Percentiles rank a stretch among this genome's conserved stretches.
phyloP scores from a whole-genome alignment of 2,888 invertebrate genomes.

The Petrolisthes manimaculis region DNA sequence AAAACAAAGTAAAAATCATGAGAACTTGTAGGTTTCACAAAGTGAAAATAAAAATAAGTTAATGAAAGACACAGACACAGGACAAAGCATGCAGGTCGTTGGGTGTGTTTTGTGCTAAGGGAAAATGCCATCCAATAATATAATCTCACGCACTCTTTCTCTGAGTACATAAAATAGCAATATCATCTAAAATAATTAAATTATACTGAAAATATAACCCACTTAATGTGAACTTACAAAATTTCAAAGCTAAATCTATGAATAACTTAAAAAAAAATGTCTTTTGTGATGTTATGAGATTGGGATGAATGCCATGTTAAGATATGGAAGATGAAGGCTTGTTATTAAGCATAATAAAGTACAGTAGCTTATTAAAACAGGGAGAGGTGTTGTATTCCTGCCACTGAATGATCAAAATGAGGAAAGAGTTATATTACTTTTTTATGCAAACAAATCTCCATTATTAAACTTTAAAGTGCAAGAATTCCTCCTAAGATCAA shows the following conservation, averaged over 20 bases:
- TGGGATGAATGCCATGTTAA: neutral
- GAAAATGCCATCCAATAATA: conserved; percentile 15
- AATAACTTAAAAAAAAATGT: neutral
- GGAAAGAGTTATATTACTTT: no score
- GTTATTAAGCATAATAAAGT: neutral
- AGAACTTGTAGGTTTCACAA: conserved; percentile 45
- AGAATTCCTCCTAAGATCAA: no score
- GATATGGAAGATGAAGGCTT: neutral
- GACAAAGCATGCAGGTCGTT: conserved; percentile 38
- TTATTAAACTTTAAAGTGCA: no score
- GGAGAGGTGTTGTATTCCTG: no score
- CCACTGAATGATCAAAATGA: no score
- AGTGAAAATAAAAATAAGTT: conserved; percentile 14
- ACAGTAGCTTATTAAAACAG: no score
- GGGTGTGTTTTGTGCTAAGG: neutral
- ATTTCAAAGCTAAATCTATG: neutral
- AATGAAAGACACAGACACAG: conserved; percentile 29
- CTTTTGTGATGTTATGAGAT: neutral
- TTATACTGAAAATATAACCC: neutral
- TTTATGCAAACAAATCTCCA: no score
- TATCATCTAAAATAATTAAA: neutral
- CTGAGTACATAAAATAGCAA: neutral
- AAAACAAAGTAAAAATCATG: neutral
- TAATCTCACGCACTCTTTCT: neutral
- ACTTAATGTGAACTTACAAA: no score